Evolutionary conservation across 2,888 invertebrate genomes (phyloP).

Genomic region (Metellina segmentata): DNA sequence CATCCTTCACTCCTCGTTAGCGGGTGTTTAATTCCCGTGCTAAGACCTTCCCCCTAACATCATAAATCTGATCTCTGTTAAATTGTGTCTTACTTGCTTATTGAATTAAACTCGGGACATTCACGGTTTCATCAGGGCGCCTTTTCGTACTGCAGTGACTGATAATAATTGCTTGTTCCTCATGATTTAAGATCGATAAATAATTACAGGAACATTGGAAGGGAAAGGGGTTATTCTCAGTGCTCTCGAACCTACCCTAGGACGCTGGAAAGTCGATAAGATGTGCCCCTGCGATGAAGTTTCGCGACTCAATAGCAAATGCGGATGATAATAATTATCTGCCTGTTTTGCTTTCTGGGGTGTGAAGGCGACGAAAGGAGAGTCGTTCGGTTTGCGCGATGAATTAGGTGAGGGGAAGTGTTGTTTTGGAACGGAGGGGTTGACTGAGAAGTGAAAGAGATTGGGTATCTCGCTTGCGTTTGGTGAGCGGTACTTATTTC

Average conservation of each 20-base stretch:
- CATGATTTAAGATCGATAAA: constrained; percentile 61
- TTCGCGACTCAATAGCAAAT: constrained; percentile 36
- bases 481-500: neutral
- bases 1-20: constrained; percentile 10
- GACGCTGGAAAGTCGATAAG: constrained; percentile 45
- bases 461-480: neutral
- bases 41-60: constrained; percentile 31
- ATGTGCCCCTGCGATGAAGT: neutral
- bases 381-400: neutral
- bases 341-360: constrained; percentile 5
- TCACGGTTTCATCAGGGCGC: constrained; percentile 30
- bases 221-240: constrained; percentile 3
- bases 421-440: neutral
- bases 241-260: constrained; percentile 19
- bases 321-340: constrained; percentile 39
- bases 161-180: constrained; percentile 62
- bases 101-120: constrained; percentile 27
- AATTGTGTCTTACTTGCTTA: constrained; percentile 51
- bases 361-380: no score
- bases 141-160: constrained; percentile 17
- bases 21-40: constrained; percentile 36
- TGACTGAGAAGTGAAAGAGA: neutral
- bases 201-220: constrained; percentile 48
- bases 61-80: constrained; percentile 47
- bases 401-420: neutral